Base-by-base conservation (phyloP, 2,888 invertebrate genomes). In the Habrosyne pyritoides region DNA sequence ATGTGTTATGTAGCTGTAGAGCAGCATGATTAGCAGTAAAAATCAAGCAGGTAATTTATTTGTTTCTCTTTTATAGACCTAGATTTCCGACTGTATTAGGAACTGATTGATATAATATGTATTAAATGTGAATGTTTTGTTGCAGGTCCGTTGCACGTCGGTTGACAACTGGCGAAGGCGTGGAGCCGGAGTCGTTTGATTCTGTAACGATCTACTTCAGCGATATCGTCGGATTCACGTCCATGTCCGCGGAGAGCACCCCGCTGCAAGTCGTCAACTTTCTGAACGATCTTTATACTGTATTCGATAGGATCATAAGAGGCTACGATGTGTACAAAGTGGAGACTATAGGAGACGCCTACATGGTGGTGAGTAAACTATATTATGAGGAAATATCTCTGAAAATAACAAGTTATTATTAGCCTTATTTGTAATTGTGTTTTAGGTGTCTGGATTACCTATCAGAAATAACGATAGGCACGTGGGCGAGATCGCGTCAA, bases 261-360 rank as follows among this genome's bases (percentile, higher is more conserved):
- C 98, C 98, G 54, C 94, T 98, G 75, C 96, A 98, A 93, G 97
- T 99, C 75, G 99, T 99, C 54, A 98, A 98, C 87, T 98, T 99
- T 88, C 94, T 99, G 63, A 99, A 99, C 93, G 99, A 99, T 91
- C 94, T 99, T 82, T 99, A 99, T 91, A 99, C 99, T 52, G 95
- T 98, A 66, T 99, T 99, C 87, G 99, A 99, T 91, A 94, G 97
- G 74, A 98, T 99, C 78, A 99, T 99, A 73, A 96, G 97, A 87
- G 97, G 98, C 75, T 99, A 98, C 85, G 98, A 99, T 83, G 99
- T 99, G 49, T 99, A 99, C 87, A 99, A 99, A 92, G 99, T 99
- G 61, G 98, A 98, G 91, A 98, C 98, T 47, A 98, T 98, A 61
- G 98, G 98, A 26, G 97, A 97, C 72, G 94, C 94, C 54, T 94